These are phyloP conservation scores for Camponotus floridanus DNA, from an alignment of 1,140 invertebrate genomes.

Conservation along the genomic window DNA sequence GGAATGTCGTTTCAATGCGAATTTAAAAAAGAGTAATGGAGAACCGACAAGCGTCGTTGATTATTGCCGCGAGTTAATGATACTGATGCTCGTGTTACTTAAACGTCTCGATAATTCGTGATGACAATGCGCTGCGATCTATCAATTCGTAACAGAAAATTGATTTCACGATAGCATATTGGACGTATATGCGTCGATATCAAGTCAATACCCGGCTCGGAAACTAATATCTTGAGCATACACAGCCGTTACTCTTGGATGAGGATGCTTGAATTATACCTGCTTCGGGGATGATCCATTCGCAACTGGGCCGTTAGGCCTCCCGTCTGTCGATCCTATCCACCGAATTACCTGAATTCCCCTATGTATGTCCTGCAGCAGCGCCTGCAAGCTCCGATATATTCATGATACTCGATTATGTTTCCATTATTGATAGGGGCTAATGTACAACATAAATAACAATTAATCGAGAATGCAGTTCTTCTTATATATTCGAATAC, in stretches of 20 bases:
- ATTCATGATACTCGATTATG: background rate
- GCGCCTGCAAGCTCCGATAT: background rate
- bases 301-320: constrained; percentile 41
- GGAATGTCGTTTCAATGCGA: background rate
- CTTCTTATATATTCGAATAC: background rate
- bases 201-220: constrained; percentile 56
- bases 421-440: background rate
- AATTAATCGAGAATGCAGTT: background rate
- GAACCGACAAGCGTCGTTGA: constrained; percentile 8
- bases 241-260: constrained; percentile 50
- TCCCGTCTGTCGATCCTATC: constrained; percentile 3
- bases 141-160: constrained; percentile 48
- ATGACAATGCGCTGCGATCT: constrained; percentile 26
- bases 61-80: constrained; percentile 35
- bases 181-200: constrained; percentile 24
- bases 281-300: constrained; percentile 51
- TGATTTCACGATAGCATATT: constrained; percentile 29
- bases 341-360: constrained; percentile 32
- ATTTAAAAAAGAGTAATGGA: background rate
- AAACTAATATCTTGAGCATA: constrained; percentile 59
- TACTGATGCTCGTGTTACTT: constrained; percentile 25
- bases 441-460: background rate
- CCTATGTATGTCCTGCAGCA: background rate
- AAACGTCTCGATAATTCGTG: constrained; percentile 42
- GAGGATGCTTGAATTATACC: constrained; percentile 57